Base-by-base conservation (phyloP, 2,113 vertebrate species). In the Caracal caracal region DNA sequence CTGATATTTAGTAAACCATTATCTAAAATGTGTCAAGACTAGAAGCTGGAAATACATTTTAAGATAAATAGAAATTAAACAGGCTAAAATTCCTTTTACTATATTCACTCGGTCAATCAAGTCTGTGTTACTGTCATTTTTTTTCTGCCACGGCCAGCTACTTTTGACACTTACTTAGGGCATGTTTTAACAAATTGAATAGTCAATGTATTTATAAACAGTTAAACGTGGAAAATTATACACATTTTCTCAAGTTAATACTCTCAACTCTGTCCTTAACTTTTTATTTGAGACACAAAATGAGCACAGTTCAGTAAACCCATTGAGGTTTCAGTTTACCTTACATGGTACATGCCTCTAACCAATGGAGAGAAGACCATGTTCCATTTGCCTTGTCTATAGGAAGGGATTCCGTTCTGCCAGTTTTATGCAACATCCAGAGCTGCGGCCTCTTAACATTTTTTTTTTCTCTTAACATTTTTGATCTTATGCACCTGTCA, bases 271-370 rank as follows among this genome's bases (percentile, higher is more conserved):
- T 79, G 22, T 73, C 22, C 49, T 90, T 79, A 79, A 53, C 30
- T 87, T 92, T 84, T 92, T 80, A 78, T n/a, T 47, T 92, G 26
- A 94, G 80, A 76, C 9, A 15, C 59, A 30, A 90, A 83, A 49
- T 51, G 37, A 90, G 33, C 61, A 81, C 70, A 90, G 49, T 68
- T 92, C 51, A 70, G 16, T 88, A 76, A 92, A 65, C 51, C 33
- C n/a, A 30, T 40, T 19, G 63, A 75, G 68, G 30, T 53, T 53
- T 89, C 82, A 71, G 63, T 93, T 90, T 73, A 59, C 76, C 49
- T 51, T 63, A 66, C 22, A 35, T 1, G 22, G 49, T 56, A 3
- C 2, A n/a, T 4, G 26, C 20, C 26, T 81, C 71, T 40, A 47
- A 61, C 3, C 61, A 47, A 10, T 4, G 49, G 56, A 73, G n/a